Conservation (phyloP, 2,797 vertebrate species). For the Rhynchotus rufescens region DNA sequence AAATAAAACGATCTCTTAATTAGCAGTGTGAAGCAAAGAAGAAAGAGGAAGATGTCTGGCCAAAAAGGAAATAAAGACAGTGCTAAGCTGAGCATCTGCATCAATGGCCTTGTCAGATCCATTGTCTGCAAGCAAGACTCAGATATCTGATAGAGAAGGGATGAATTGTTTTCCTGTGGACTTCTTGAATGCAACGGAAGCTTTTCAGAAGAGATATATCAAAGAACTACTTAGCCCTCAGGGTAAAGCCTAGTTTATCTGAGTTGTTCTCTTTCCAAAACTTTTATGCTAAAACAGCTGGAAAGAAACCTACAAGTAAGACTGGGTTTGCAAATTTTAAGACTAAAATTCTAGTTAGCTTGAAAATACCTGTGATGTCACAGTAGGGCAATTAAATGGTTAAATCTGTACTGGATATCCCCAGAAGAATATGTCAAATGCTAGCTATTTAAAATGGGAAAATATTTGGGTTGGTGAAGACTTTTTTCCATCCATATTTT, state of each 20-base stretch:
- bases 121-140: background rate
- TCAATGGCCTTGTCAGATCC: background rate
- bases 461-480: background rate
- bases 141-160: background rate
- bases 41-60: background rate
- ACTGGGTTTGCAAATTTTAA: background rate
- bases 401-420: background rate
- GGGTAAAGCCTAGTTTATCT: background rate
- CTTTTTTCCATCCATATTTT: conserved; percentile 38
- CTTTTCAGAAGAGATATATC: background rate
- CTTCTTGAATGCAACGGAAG: background rate
- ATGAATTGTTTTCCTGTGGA: background rate
- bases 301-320: background rate
- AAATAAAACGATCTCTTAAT: background rate
- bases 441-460: conserved; percentile 3
- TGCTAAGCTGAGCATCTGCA: background rate
- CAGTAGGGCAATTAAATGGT: background rate
- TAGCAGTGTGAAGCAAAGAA: background rate
- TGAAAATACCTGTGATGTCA: background rate
- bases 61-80: background rate
- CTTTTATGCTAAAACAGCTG: background rate
- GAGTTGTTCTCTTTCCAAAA: background rate
- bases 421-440: background rate
- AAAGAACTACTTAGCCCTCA: background rate
- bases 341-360: background rate